Evolutionary conservation across 2,113 vertebrate species (phyloP), one percentile per base, ranked within the genome.

Genomic region (Himantopus leucocephalus): DNA sequence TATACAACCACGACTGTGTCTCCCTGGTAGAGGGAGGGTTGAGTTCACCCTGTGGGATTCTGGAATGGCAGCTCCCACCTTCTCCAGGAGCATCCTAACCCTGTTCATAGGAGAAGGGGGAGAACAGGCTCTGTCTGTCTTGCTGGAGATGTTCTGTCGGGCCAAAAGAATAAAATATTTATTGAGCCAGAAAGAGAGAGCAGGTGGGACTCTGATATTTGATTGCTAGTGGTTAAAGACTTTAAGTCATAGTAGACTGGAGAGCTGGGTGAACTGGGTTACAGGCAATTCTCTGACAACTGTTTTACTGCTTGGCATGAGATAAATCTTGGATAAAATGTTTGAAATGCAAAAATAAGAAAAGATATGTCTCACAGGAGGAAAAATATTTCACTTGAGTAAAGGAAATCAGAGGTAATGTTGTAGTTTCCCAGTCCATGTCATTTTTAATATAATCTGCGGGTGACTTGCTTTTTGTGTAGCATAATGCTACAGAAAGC

Each of bases 281-380:
- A 68, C 17, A 45, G 19, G 48, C 34, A 73, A 53, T 50, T 30
- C 48, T 90, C 43, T 75, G 39, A 76, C 62, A 93, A 92, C 13
- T 14, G 14, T 85, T 92, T 90, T 68, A 76, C 45, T 74, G 16
- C 52, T 83, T 90, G 62, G 45, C 62, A 90, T 93, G 48, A 78
- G 53, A 87, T 39, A 79, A 82, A 79, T 90, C 62, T 67, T 92
- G 45, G 50, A 62, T 66, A 45, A 92, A 91, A 52, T 50, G 24
- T 48, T 68, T 82, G 70, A 95, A 94, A 95, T 94, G 17, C 32
- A 92, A 76, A 94, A 68, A 1, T 15, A 79, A 83, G 70, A 90
- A 91, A 94, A 82, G 53, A 58, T 85, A 77, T n/a, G 19, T 88
- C 90, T 96, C 93, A 90, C 63, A 94, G 88, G 78, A 95, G 66